phyloP scores from a whole-genome alignment of 2,113 vertebrate genomes.

The Nipponia nippon region DNA sequence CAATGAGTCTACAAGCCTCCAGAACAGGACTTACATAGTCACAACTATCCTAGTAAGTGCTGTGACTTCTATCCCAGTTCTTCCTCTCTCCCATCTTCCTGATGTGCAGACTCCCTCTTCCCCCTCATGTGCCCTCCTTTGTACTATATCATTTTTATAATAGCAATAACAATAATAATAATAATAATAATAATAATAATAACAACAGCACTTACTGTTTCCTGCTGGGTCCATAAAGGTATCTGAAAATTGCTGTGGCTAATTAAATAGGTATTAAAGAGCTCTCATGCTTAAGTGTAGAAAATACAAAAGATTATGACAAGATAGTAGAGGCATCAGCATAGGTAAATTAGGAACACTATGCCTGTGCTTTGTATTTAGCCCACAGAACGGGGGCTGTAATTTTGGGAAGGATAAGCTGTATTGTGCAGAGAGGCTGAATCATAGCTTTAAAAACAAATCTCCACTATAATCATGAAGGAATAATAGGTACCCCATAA shows the following conservation, averaged over 20 bases:
- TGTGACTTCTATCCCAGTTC: background rate
- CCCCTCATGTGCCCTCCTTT: background rate
- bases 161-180: constrained; percentile 3
- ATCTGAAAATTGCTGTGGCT: constrained; percentile 7
- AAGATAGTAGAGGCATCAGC: constrained; percentile 29
- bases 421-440: constrained; percentile 21
- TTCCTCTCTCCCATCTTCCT: background rate
- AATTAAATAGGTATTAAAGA: constrained; percentile 35
- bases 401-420: constrained; percentile 12
- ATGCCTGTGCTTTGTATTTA: constrained; percentile 25
- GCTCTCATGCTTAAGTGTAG: constrained; percentile 11
- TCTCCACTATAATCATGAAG: constrained; percentile 17
- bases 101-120: background rate
- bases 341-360: background rate
- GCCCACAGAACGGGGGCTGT: constrained; percentile 29
- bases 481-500: constrained; percentile 30
- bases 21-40: constrained; percentile 96
- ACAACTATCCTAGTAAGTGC: constrained; percentile 94
- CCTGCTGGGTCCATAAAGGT: background rate
- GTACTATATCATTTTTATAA: background rate
- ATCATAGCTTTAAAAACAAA: constrained; percentile 52
- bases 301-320: constrained; percentile 51
- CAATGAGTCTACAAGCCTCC: constrained; percentile 88
- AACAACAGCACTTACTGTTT: constrained; percentile 4
- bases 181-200: background rate